Percentiles rank a stretch among this genome's conserved stretches.
Conservation (phyloP, 1,140 invertebrate species). For the Eufriesea mexicana region DNA sequence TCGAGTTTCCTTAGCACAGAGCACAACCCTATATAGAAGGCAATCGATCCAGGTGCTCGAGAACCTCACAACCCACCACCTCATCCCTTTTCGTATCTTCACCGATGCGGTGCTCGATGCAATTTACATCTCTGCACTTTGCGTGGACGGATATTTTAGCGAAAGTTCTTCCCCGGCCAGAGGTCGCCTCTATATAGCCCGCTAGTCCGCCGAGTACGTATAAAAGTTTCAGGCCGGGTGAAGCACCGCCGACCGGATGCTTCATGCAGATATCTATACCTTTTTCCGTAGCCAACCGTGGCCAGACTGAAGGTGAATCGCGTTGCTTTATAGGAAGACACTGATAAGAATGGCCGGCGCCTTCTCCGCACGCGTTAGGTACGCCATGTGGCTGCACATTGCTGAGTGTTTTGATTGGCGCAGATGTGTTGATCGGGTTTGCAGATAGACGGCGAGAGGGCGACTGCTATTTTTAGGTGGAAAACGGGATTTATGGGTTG, state of each 20-base stretch:
- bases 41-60: constrained; percentile 42
- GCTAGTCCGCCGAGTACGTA: constrained; percentile 34
- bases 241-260: constrained; percentile 21
- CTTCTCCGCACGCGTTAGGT: neutral
- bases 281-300: neutral
- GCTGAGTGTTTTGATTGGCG: neutral
- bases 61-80: constrained; percentile 6
- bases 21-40: neutral
- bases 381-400: no score
- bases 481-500: no score
- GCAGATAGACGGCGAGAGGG: neutral
- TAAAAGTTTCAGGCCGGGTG: constrained; percentile 61
- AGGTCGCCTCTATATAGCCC: constrained; percentile 22
- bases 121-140: constrained; percentile 68
- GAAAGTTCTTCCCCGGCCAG: constrained; percentile 53
- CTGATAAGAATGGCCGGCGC: neutral
- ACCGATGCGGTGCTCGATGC: constrained; percentile 54
- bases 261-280: constrained; percentile 45
- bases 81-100: constrained; percentile 48
- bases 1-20: constrained; percentile 24
- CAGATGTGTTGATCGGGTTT: neutral
- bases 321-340: neutral
- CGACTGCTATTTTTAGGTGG: neutral
- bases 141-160: constrained; percentile 65
- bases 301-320: neutral